phyloP scores from a whole-genome alignment of 2,888 invertebrate species.

The Onthophagus sagittarius region DNA sequence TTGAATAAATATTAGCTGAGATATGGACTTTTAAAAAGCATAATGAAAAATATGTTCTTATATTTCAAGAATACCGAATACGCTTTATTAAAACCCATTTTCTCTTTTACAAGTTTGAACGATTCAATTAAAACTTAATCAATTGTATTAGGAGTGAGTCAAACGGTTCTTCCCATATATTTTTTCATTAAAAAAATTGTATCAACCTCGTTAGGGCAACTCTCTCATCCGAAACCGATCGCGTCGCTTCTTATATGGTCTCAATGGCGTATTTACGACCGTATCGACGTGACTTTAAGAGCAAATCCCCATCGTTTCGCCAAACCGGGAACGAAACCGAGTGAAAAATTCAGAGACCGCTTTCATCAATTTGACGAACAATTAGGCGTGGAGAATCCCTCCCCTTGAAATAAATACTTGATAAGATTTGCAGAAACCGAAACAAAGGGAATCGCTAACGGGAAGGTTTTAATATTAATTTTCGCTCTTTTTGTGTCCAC shows the following conservation, averaged over 20 bases:
- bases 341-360: not conserved
- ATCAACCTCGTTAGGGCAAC: not conserved
- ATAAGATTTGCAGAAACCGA: not conserved
- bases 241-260: not conserved
- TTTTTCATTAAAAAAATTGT: not conserved
- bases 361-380: not conserved
- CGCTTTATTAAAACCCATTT: too few relatives aligned
- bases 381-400: not conserved
- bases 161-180: not conserved
- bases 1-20: too few relatives aligned
- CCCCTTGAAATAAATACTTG: not conserved
- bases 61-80: too few relatives aligned
- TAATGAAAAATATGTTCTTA: too few relatives aligned
- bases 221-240: not conserved
- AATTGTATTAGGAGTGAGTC: not conserved
- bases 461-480: not conserved
- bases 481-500: not conserved
- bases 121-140: not conserved
- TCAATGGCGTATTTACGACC: not conserved
- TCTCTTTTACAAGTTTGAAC: not conserved
- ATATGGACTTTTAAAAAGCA: too few relatives aligned
- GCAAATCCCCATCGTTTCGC: not conserved
- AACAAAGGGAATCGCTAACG: not conserved
- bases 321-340: not conserved
- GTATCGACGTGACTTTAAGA: not conserved